A percentile compares a stretch with the other conserved stretches of the same genome.
Conservation (phyloP, 2,888 invertebrate genomes). For the Cataglyphis rosenhaueri region DNA sequence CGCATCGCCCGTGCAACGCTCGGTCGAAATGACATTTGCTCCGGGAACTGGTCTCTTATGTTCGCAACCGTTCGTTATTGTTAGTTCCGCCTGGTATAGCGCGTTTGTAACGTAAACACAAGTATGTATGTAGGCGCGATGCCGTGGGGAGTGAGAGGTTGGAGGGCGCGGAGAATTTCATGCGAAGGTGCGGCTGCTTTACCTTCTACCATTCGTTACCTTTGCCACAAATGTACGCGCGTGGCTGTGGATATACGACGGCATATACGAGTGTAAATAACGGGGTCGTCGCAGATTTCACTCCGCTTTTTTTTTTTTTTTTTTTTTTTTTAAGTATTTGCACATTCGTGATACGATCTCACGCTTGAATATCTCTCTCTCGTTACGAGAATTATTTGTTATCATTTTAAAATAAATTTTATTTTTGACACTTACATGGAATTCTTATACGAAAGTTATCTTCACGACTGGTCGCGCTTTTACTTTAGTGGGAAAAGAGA, state of each 20-base stretch:
- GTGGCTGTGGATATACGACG: constrained; percentile 40
- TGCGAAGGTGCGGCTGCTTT: constrained; percentile 72
- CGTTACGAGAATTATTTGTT: not conserved
- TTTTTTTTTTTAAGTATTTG: constrained; percentile 8
- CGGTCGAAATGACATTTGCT: constrained; percentile 73
- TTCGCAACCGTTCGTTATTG: constrained; percentile 79
- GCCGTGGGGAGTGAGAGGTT: constrained; percentile 49
- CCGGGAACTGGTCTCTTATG: constrained; percentile 76
- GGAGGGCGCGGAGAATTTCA: constrained; percentile 60
- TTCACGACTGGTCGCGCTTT: not conserved
- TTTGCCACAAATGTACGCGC: constrained; percentile 60
- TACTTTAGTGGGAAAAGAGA: constrained; percentile 5
- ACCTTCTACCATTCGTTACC: constrained; percentile 74
- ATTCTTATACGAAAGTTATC: not conserved
- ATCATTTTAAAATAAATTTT: constrained; percentile 10
- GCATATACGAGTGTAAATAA: constrained; percentile 69
- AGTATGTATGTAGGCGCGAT: constrained; percentile 66
- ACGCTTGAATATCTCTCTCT: constrained; percentile 22
- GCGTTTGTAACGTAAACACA: constrained; percentile 75
- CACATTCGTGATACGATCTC: constrained; percentile 35
- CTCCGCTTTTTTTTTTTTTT: not conserved
- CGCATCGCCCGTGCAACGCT: constrained; percentile 44
- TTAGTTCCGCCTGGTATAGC: constrained; percentile 77
- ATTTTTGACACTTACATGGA: not conserved
- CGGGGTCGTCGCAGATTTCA: constrained; percentile 53